Evolutionary conservation across 2,797 vertebrate species (phyloP).

Genomic region (Sorex maritimensis): DNA sequence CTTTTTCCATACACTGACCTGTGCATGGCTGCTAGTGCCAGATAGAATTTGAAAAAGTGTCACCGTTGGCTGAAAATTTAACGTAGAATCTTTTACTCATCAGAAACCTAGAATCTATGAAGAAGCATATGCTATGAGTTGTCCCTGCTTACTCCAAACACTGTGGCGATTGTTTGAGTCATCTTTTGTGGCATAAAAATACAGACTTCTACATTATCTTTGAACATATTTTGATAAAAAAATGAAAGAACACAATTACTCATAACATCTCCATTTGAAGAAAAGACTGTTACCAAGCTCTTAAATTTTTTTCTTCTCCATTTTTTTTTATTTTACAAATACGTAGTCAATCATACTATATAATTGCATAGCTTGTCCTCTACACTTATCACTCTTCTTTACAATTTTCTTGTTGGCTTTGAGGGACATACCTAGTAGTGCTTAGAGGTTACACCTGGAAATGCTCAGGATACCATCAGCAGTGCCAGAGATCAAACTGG

Average conservation of each 20-base stretch:
- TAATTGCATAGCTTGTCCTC: background rate
- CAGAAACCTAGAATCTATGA: conserved; percentile 27
- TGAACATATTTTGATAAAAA: conserved; percentile 27
- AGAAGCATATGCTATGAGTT: conserved; percentile 26
- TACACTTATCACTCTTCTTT: background rate
- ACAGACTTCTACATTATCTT: conserved; percentile 1
- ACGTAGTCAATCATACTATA: background rate
- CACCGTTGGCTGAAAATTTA: background rate
- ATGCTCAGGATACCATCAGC: too few relatives aligned
- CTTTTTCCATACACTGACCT: background rate
- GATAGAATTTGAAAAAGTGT: background rate
- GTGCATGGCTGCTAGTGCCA: background rate
- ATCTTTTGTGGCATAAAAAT: conserved; percentile 32
- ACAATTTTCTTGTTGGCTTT: background rate
- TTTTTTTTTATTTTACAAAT: conserved; percentile 20
- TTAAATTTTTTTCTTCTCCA: background rate
- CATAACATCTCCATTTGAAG: background rate
- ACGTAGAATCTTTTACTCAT: background rate
- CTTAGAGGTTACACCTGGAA: too few relatives aligned
- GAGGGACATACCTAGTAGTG: too few relatives aligned
- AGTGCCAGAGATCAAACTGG: too few relatives aligned
- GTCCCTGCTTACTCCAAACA: background rate
- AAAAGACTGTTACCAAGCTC: background rate
- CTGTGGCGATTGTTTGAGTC: background rate
- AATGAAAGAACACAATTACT: conserved; percentile 14